phyloP scores from a whole-genome alignment of 2,888 invertebrate genomes.

The Brachypalpus laphriformis region DNA sequence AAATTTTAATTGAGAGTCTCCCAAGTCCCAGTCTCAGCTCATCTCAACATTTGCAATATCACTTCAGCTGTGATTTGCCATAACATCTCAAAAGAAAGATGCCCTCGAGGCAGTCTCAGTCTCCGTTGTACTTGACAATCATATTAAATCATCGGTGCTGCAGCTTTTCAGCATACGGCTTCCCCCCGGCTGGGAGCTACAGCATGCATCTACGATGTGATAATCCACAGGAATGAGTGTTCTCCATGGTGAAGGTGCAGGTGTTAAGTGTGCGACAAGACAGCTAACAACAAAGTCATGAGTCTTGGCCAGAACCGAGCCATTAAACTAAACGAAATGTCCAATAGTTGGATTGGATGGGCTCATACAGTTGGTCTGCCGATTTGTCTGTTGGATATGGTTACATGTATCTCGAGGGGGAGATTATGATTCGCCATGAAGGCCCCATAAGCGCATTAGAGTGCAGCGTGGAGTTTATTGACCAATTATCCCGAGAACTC shows the following conservation, averaged over 20 bases:
- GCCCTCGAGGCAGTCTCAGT: constrained; percentile 59
- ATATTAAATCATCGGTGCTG: constrained; percentile 65
- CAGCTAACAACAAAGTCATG: constrained; percentile 60
- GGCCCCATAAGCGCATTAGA: neutral
- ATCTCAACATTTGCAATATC: constrained; percentile 29
- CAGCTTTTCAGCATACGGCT: constrained; percentile 18
- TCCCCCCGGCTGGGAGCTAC: constrained; percentile 32
- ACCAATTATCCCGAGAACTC: constrained; percentile 69
- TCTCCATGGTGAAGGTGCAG: constrained; percentile 49
- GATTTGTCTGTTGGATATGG: constrained; percentile 57
- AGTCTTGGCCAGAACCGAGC: constrained; percentile 49
- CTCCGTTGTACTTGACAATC: constrained; percentile 66
- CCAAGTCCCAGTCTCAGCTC: constrained; percentile 2
- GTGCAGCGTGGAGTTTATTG: constrained; percentile 57
- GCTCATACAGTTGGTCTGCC: constrained; percentile 5
- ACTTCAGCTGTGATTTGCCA: constrained; percentile 48
- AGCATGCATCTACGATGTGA: constrained; percentile 62
- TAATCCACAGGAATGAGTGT: constrained; percentile 59
- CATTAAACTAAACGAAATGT: constrained; percentile 63
- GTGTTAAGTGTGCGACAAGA: constrained; percentile 71
- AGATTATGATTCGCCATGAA: constrained; percentile 31
- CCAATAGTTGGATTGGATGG: constrained; percentile 44
- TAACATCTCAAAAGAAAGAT: constrained; percentile 23
- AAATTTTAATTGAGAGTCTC: constrained; percentile 34
- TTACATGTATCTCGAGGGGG: constrained; percentile 55